Evolutionary conservation across 2,797 vertebrate species (phyloP), one percentile per base, ranked within the genome.

Genomic region (Malurus leucopterus): DNA sequence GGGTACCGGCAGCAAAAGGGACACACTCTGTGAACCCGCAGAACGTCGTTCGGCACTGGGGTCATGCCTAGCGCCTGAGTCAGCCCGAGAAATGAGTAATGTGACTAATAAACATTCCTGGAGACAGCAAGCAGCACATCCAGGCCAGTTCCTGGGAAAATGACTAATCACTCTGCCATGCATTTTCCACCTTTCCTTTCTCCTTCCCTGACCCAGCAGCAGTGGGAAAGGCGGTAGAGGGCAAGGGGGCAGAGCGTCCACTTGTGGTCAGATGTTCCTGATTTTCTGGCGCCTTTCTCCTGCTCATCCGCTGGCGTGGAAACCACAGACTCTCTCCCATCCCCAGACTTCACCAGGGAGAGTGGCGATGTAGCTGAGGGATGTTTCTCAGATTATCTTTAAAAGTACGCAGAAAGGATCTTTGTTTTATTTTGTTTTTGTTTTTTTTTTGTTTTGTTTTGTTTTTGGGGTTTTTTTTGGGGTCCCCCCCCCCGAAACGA

Each of bases 11-110:
- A 13, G 19, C 36, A 62, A 41, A 74, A 68, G 41, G 23, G n/a
- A 22, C 13, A 17, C 0, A 0, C 27, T 80, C 38, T 80, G 32
- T 22, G 20, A 68, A 0, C 0, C 0, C 3, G 14, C 8, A 44
- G 32, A 77, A 19, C n/a, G 71, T 2, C 40, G 19, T 2, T 63
- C 29, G 50, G 50, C 10, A 21, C 57, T 27, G 53, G 26, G 18
- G 40, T 77, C 73, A 57, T n/a, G 47, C 30, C 1, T 5, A 53
- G 32, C 27, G 2, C 53, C 40, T 77, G 68, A 89, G 70, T 86
- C 1, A 13, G 55, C 34, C 40, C 0, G 0, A 79, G 53, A 30
- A 53, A 32, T 43, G 74, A 77, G 47, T 47, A 70, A 46, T 3
- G 3, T 43, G 61, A 70, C 64, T 74, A 83, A 63, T 44, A 70